Evolutionary conservation across 2,113 vertebrate species (phyloP).

Genomic region (Cyprinodon variegatus): DNA sequence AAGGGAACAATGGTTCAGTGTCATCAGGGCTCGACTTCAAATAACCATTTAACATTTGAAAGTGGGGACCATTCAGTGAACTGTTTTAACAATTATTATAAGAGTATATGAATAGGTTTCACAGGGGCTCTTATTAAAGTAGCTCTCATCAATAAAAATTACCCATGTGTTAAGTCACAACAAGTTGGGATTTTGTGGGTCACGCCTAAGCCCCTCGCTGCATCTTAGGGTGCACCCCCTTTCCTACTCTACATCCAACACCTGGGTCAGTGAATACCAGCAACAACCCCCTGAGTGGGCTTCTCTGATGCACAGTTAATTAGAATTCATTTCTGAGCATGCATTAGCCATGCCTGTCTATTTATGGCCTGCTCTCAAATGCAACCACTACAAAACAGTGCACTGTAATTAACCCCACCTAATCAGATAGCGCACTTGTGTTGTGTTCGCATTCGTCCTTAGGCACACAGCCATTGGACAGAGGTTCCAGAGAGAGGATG

Average conservation of each 20-base stretch:
- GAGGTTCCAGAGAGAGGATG: slow-evolving; percentile 75
- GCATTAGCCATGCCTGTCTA: slow-evolving; percentile 81
- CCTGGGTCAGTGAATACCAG: slow-evolving; percentile 68
- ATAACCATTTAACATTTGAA: slow-evolving; percentile 73
- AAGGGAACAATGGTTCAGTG: slow-evolving; percentile 59
- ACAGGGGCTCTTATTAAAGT: slow-evolving; percentile 38
- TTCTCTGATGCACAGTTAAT: slow-evolving; percentile 77
- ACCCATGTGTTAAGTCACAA: slow-evolving; percentile 50
- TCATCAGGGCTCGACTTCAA: slow-evolving; percentile 63
- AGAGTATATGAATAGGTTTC: slow-evolving; percentile 30
- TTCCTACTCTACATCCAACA: slow-evolving; percentile 58
- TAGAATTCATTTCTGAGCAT: slow-evolving; percentile 82
- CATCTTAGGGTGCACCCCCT: slow-evolving; percentile 56
- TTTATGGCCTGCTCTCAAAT: slow-evolving; percentile 82
- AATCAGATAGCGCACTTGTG: slow-evolving; percentile 81
- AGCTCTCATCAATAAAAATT: slow-evolving; percentile 54
- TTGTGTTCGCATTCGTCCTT: slow-evolving; percentile 79
- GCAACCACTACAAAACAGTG: slow-evolving; percentile 82
- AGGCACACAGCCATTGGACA: slow-evolving; percentile 78
- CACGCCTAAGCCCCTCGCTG: slow-evolving; percentile 39
- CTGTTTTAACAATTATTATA: slow-evolving; percentile 22
- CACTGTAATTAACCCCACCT: slow-evolving; percentile 84
- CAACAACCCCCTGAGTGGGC: slow-evolving; percentile 71
- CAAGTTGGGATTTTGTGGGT: slow-evolving; percentile 39
- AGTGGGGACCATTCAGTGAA: slow-evolving; percentile 37